Evolutionary conservation across 2,797 vertebrate species (phyloP).

Genomic region (Syndactyla subalaris): DNA sequence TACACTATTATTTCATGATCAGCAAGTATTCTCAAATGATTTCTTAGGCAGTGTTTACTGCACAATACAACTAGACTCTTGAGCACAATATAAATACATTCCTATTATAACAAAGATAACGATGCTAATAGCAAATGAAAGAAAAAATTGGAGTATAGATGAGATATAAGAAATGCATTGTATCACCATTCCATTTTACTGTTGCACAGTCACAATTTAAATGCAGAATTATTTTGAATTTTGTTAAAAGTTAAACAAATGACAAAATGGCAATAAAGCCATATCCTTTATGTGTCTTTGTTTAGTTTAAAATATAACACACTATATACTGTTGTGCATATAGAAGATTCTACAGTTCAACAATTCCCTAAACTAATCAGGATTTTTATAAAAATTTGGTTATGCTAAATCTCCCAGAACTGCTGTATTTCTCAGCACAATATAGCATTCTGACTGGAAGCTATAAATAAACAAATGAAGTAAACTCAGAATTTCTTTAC

Average conservation of each 20-base stretch:
- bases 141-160: not conserved
- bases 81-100: conserved; percentile 2
- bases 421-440: not conserved
- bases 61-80: not conserved
- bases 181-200: not conserved
- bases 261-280: not conserved
- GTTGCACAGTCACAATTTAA: not conserved
- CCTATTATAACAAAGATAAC: not conserved
- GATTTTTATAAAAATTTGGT: not conserved
- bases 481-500: not conserved
- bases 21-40: not conserved
- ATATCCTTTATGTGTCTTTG: not conserved
- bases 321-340: not conserved
- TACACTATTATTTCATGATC: not conserved
- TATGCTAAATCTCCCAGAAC: not conserved
- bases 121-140: not conserved
- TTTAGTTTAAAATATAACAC: not conserved
- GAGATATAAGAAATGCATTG: not conserved
- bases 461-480: not conserved
- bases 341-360: not conserved
- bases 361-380: not conserved
- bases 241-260: conserved; percentile 4
- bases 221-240: not conserved
- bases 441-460: not conserved
- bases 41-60: conserved; percentile 13